A percentile compares a stretch with the other conserved stretches of the same genome.
These are phyloP conservation scores for Paedocypris micromegethes DNA, from an alignment of 2,797 vertebrate species.

Conservation along the genomic window DNA sequence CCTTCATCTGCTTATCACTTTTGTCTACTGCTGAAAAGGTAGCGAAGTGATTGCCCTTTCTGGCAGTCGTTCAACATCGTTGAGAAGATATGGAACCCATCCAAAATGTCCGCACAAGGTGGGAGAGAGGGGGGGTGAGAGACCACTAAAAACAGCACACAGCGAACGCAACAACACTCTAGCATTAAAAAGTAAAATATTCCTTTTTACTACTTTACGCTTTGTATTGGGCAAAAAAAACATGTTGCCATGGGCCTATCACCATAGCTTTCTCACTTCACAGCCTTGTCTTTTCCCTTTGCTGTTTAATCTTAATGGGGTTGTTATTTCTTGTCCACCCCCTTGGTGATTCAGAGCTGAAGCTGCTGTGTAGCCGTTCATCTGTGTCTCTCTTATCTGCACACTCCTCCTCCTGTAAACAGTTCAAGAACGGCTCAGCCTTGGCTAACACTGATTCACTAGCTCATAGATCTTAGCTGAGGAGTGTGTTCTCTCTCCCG, in stretches of 20 bases:
- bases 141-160: too few species aligned
- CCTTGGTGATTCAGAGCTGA: slow-evolving; percentile 11
- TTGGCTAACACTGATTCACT: slow-evolving; percentile 25
- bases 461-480: slow-evolving; percentile 15
- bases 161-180: too few species aligned
- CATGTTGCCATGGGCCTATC: not conserved
- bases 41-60: slow-evolving; percentile 44
- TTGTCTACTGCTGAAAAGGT: slow-evolving; percentile 50
- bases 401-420: slow-evolving; percentile 34
- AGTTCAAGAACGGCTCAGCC: slow-evolving; percentile 31
- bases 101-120: slow-evolving; percentile 18
- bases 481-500: slow-evolving; percentile 8
- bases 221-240: too few species aligned
- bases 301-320: slow-evolving; percentile 25
- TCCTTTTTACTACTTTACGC: too few species aligned
- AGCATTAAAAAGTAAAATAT: too few species aligned
- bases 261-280: not conserved
- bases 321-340: slow-evolving; percentile 34
- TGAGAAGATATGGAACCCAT: slow-evolving; percentile 31
- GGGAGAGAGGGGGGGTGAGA: slow-evolving; percentile 10
- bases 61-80: slow-evolving; percentile 32
- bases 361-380: slow-evolving; percentile 32
- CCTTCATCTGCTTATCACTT: slow-evolving; percentile 61
- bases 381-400: slow-evolving; percentile 35
- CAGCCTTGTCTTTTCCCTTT: slow-evolving; percentile 26